A percentile compares a stretch with the other conserved stretches of the same genome.
phyloP scores from a whole-genome alignment of 2,888 invertebrate species.

The Apeira syringaria region DNA sequence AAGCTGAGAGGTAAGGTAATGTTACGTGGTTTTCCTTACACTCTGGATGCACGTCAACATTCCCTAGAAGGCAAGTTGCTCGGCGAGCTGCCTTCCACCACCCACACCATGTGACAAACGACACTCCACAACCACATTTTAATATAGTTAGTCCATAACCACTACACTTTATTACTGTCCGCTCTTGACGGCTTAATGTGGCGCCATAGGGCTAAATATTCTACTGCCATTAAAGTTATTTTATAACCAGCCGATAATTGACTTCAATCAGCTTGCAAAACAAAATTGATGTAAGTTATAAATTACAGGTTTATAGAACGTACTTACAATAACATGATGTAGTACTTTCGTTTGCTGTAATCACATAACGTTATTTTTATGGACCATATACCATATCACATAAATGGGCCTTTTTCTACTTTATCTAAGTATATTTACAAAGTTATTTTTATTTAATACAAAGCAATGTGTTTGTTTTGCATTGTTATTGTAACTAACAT shows the following conservation, averaged over 20 bases:
- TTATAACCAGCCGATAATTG: slow-evolving; percentile 23
- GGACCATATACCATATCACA: no score
- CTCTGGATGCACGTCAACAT: slow-evolving; percentile 66
- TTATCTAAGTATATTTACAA: no score
- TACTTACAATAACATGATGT: slow-evolving; percentile 6
- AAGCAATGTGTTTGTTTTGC: no score
- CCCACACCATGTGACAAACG: slow-evolving; percentile 41
- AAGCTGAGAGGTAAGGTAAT: slow-evolving; percentile 12
- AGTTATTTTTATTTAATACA: no score
- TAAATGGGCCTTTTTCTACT: no score
- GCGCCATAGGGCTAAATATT: slow-evolving; percentile 49
- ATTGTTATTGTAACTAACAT: no score
- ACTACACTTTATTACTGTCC: slow-evolving; percentile 51
- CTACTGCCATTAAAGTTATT: slow-evolving; percentile 38
- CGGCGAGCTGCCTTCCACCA: slow-evolving; percentile 62
- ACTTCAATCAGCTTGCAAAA: slow-evolving; percentile 18
- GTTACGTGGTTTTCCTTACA: slow-evolving; percentile 53
- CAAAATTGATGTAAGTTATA: slow-evolving; percentile 12
- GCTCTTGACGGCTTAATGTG: slow-evolving; percentile 51
- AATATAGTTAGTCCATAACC: slow-evolving; percentile 24
- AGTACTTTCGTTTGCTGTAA: no score
- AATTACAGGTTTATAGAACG: slow-evolving; percentile 6
- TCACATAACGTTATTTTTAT: no score
- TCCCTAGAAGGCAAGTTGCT: slow-evolving; percentile 73
- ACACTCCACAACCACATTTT: slow-evolving; percentile 22